Base-by-base conservation (phyloP, 2,888 invertebrate genomes). In the Serripes groenlandicus region DNA sequence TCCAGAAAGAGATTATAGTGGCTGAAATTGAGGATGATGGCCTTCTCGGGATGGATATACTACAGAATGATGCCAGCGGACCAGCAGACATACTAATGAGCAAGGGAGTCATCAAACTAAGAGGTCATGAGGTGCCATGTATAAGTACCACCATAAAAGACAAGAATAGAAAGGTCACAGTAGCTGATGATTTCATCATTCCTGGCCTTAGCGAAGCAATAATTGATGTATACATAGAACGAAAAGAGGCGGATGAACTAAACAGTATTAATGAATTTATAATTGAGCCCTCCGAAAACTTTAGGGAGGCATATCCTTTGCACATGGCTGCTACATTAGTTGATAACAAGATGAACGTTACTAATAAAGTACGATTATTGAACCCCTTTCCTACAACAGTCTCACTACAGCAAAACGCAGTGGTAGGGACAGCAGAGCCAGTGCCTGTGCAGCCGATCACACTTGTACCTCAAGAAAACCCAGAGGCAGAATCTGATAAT, bases 11-110 rank as follows among this genome's bases (percentile, higher is more conserved):
- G 60, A 42, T 71, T 18, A 58, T 75, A 35, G 78, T 85, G 37
- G 81, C 85, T 18, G 74, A 78, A 5, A 78, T 85, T 58, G 76
- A 81, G 23, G 78, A 85, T 75, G 81, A 81, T n/a, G 76, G 68
- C 26, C 56, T 85, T 11, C 60, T 81, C 26, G 85, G 81, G 11
- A 64, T 70, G 7, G 85, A 81, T 71, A 56, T 85, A 26, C 62
- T 85, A 23, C 23, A 64, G 23, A 58, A 62, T 5, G 52, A 52
- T 54, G 70, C 69, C 21, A 70, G 60, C 32, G 73, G 75, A 30
- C 75, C 75, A 54, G 84, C 78, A 23, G 72, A 85, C 49, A 54
- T 81, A 15, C 66, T 70, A 26, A 52, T 78, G 26, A 78, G 79
- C 37, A 35, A 77, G 28, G 56, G 58, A 34, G 66, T 74, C 5